phyloP scores from a whole-genome alignment of 2,888 invertebrate species.

The Lobophora halterata region DNA sequence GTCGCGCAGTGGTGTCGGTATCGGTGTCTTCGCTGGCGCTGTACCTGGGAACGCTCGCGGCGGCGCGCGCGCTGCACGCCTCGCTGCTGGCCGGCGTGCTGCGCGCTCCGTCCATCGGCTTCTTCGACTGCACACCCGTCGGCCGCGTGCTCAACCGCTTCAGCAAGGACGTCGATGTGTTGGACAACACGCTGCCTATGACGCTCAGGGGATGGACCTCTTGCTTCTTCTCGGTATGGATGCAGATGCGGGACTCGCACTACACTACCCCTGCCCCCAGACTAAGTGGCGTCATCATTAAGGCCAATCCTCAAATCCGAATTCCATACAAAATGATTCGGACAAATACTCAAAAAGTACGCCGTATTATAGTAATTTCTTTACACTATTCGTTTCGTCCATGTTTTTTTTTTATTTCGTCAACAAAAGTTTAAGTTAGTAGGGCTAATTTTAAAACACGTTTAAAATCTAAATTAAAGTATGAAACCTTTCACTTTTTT shows the following conservation, averaged over 20 bases:
- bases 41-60: conserved; percentile 84
- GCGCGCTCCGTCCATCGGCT: conserved; percentile 84
- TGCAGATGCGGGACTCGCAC: conserved; percentile 13
- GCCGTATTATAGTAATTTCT: too few relatives aligned
- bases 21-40: conserved; percentile 84
- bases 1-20: conserved; percentile 81
- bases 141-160: conserved; percentile 90
- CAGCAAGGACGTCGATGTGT: conserved; percentile 86
- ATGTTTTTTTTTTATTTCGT: too few relatives aligned
- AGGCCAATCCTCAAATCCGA: too few relatives aligned
- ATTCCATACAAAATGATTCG: too few relatives aligned
- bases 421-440: too few relatives aligned
- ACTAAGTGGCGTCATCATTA: too few relatives aligned
- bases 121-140: conserved; percentile 90
- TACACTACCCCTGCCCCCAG: not conserved
- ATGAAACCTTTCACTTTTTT: too few relatives aligned
- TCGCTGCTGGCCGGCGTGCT: conserved; percentile 83
- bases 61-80: conserved; percentile 83
- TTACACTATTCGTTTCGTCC: too few relatives aligned
- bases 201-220: conserved; percentile 86
- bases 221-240: conserved; percentile 83
- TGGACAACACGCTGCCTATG: conserved; percentile 87
- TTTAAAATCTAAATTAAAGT: too few relatives aligned
- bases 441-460: too few relatives aligned
- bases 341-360: too few relatives aligned